phyloP scores from a whole-genome alignment of 1,140 invertebrate genomes.

The Protaetia brevitarsis region DNA sequence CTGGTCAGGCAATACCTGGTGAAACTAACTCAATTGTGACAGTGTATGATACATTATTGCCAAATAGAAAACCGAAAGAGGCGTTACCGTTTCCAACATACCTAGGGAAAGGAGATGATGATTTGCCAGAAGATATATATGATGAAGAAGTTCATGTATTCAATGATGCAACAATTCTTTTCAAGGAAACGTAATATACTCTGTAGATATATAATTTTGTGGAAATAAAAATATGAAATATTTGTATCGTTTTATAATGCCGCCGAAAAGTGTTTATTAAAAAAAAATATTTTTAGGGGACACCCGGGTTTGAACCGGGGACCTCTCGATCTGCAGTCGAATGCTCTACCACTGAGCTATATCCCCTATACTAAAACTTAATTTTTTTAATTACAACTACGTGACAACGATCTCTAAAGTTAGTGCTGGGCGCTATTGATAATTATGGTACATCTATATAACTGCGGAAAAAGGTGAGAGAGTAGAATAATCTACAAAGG shows the following conservation, averaged over 20 bases:
- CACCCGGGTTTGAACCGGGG: conserved; percentile 93
- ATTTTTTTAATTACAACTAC: not conserved
- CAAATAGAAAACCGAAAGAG: conserved; percentile 55
- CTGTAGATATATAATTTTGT: not conserved
- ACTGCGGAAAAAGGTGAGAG: too few species aligned
- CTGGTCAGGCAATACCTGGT: conserved; percentile 78
- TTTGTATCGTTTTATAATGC: too few species aligned
- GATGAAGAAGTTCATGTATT: conserved; percentile 70
- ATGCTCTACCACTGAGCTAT: conserved; percentile 91
- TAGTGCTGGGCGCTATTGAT: too few species aligned
- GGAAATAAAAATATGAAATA: too few species aligned
- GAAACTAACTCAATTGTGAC: conserved; percentile 75
- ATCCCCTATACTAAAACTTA: conserved; percentile 59
- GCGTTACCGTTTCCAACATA: conserved; percentile 80
- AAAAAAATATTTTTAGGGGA: conserved; percentile 61
- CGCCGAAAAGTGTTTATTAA: too few species aligned
- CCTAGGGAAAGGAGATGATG: conserved; percentile 56
- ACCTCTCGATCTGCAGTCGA: conserved; percentile 93
- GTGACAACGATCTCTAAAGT: too few species aligned
- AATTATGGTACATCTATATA: too few species aligned
- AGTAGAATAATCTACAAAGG: too few species aligned
- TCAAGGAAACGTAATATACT: not conserved
- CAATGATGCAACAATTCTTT: conserved; percentile 51
- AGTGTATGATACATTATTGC: conserved; percentile 77
- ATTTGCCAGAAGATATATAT: conserved; percentile 68